phyloP scores from a whole-genome alignment of 2,797 vertebrate species.

The Selene dorsalis region DNA sequence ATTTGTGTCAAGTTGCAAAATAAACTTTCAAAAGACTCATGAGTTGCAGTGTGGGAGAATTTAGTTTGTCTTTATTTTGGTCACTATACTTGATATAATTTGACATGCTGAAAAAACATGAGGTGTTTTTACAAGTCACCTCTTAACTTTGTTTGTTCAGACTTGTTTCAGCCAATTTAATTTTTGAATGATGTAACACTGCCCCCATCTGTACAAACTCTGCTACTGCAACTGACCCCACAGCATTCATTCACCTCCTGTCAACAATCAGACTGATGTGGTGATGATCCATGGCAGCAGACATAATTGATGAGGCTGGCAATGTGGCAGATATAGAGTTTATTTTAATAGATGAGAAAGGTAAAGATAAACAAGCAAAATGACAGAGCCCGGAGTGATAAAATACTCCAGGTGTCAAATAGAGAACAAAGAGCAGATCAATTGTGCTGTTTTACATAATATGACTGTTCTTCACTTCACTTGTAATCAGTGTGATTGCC shows the following conservation, averaged over 20 bases:
- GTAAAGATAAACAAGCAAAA: background rate
- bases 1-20: background rate
- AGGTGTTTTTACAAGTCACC: background rate
- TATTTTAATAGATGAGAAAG: background rate
- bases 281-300: background rate
- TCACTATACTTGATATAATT: background rate
- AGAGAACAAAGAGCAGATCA: background rate
- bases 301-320: background rate
- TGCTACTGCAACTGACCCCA: conserved; percentile 27
- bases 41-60: background rate
- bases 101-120: background rate
- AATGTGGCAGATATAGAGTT: background rate
- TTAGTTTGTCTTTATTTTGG: background rate
- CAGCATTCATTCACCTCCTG: background rate
- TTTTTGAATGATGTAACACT: background rate
- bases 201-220: conserved; percentile 43
- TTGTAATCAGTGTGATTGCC: background rate
- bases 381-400: background rate
- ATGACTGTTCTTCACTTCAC: background rate
- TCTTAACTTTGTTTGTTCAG: background rate
- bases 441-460: background rate
- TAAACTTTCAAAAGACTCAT: background rate
- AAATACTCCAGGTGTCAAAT: background rate
- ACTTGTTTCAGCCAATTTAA: background rate
- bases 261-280: too few relatives aligned